A percentile compares a stretch with the other conserved stretches of the same genome.
Conservation (phyloP, 2,888 invertebrate species). For the Drosophila prostipennis region DNA sequence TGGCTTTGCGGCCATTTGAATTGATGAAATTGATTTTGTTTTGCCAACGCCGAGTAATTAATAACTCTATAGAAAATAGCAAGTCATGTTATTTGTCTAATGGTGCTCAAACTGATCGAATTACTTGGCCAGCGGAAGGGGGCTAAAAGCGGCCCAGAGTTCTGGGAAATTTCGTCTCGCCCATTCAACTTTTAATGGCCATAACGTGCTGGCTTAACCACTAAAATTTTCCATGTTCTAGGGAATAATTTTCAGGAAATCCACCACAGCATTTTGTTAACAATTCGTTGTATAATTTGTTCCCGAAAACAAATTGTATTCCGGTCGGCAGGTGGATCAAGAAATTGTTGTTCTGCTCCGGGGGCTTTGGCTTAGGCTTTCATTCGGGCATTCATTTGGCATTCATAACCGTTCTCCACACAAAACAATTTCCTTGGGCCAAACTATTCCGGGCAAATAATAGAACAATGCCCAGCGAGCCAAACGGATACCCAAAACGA, state of each 20-base stretch:
- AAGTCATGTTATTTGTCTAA: constrained; percentile 69
- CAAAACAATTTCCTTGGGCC: constrained; percentile 23
- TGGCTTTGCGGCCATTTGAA: constrained; percentile 28
- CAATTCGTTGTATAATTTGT: constrained; percentile 15
- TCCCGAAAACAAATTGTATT: constrained; percentile 23
- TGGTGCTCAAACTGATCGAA: constrained; percentile 45
- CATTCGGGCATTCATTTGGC: constrained; percentile 12
- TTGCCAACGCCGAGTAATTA: constrained; percentile 26
- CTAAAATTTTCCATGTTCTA: constrained; percentile 1
- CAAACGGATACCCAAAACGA: constrained; percentile 1
- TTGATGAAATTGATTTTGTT: constrained; percentile 49
- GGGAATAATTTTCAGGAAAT: background rate
- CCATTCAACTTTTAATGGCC: constrained; percentile 24
- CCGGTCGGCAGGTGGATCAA: constrained; percentile 4
- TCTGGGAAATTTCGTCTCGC: constrained; percentile 8
- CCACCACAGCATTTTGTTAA: background rate
- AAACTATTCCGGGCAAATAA: constrained; percentile 22
- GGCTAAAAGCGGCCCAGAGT: background rate
- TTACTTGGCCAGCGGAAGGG: background rate
- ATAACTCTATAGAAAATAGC: constrained; percentile 38
- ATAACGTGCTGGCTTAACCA: constrained; percentile 9
- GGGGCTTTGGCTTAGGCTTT: background rate
- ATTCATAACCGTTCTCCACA: constrained; percentile 24
- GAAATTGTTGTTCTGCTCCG: constrained; percentile 5
- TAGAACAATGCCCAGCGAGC: constrained; percentile 2